These are phyloP conservation scores for Myotis findleyi DNA, from an alignment of 2,797 vertebrate species.

Conservation along the genomic window DNA sequence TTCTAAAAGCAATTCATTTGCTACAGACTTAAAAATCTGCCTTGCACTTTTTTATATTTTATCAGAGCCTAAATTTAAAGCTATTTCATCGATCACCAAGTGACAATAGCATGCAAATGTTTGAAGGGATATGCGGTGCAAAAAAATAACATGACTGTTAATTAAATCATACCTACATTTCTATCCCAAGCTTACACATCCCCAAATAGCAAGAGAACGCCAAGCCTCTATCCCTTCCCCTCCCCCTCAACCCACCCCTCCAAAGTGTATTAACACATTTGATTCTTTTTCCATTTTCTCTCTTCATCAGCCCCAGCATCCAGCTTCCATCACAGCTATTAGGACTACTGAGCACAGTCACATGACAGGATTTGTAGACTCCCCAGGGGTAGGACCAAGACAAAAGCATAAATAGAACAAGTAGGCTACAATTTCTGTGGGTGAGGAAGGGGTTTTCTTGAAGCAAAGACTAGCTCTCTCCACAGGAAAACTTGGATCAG, in stretches of 20 bases:
- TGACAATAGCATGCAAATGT: slow-evolving; percentile 11
- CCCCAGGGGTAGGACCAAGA: neutral
- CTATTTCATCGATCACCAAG: neutral
- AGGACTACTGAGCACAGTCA: neutral
- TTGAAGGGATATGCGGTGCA: neutral
- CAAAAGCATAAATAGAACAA: neutral
- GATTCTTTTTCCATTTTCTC: neutral
- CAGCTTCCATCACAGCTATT: neutral
- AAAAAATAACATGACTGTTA: neutral
- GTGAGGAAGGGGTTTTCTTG: neutral
- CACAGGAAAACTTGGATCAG: neutral
- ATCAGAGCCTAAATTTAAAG: slow-evolving; percentile 17
- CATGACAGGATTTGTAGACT: neutral
- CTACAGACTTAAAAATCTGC: slow-evolving; percentile 11
- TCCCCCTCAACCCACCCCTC: neutral
- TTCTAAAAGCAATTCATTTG: slow-evolving; percentile 31
- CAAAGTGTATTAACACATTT: neutral
- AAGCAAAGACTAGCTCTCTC: neutral
- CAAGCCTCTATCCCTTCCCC: neutral
- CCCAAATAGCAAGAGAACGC: neutral
- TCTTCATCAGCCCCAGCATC: neutral
- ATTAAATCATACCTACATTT: neutral
- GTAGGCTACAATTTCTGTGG: neutral
- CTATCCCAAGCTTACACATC: neutral
- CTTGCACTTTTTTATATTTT: neutral